Evolutionary conservation across 2,888 invertebrate genomes (phyloP), one percentile per base, ranked within the genome.

Genomic region (Nephrocerus scutellatus): DNA sequence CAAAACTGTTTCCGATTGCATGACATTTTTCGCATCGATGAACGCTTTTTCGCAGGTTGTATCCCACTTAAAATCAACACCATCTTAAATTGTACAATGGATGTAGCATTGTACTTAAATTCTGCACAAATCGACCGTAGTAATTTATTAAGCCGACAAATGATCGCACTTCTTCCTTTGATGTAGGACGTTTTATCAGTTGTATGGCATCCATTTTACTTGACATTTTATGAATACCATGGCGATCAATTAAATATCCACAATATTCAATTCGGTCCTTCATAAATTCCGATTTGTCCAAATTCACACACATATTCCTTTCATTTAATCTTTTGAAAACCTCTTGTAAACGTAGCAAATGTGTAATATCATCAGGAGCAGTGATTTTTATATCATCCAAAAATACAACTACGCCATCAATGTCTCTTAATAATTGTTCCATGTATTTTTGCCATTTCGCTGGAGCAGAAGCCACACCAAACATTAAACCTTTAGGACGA

Each of bases 391-490:
- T 50, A 34, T 55, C 56, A 36, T 57, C 54, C 12, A 55, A 33
- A 40, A 54, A 57, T 7, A 50, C 48, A n/a, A 43, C 39, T 8
- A 55, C 51, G 6, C 55, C 55, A n/a, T 43, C 39, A 19, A 57
- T 52, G 14, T 47, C 52, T 12, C 43, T 37, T 8, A 58, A 22
- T 14, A 54, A 34, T 19, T 48, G 40, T 41, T 57, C 55, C 31
- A 62, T 55, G 30, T 44, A 38, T 13, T 55, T 28, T 48, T 63
- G 57, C 48, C 50, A 62, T 23, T 50, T 52, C 6, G 56, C 57
- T 5, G 60, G 58, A 14, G 59, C 60, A 25, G 50, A 46, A 4
- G 57, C 53, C 6, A 62, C 34, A 3, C 60, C 61, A 45, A 55
- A 60, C 49, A 53, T 48, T 37, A 61, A 38, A 8, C 61, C 36